These are phyloP conservation scores for Pyrochroa serraticornis DNA, from an alignment of 2,888 invertebrate species.

Conservation along the genomic window DNA sequence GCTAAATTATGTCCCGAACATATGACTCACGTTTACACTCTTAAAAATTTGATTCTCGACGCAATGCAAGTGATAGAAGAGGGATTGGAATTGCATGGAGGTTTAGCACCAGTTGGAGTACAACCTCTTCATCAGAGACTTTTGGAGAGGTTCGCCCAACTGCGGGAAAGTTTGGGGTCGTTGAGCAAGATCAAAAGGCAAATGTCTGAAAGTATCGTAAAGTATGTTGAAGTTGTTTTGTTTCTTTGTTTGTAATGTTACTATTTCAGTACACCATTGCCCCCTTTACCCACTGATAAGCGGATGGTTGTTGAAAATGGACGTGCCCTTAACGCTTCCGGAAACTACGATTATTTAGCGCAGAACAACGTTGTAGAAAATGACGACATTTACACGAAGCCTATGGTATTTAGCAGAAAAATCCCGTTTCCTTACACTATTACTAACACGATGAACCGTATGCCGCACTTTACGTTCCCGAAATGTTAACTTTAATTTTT, in stretches of 20 bases:
- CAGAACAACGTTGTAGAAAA: conserved; percentile 55
- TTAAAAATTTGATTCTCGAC: conserved; percentile 74
- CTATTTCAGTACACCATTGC: conserved; percentile 74
- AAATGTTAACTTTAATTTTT: conserved; percentile 8
- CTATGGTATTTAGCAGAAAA: conserved; percentile 59
- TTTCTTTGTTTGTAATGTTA: conserved; percentile 26
- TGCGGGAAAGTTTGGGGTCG: conserved; percentile 78
- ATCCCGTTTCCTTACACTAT: not conserved
- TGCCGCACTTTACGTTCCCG: not conserved
- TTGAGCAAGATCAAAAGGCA: conserved; percentile 69
- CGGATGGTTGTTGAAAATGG: conserved; percentile 41
- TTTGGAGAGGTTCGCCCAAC: conserved; percentile 83
- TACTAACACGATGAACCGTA: too few relatives aligned
- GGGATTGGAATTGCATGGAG: conserved; percentile 83
- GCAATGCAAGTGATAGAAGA: conserved; percentile 82
- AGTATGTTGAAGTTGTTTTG: conserved; percentile 61
- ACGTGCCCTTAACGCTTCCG: conserved; percentile 26
- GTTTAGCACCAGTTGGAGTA: conserved; percentile 85
- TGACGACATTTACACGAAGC: conserved; percentile 74
- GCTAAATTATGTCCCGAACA: conserved; percentile 65
- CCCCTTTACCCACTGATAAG: conserved; percentile 77
- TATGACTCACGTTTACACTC: conserved; percentile 62
- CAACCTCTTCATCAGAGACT: conserved; percentile 90
- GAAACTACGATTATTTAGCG: conserved; percentile 61
- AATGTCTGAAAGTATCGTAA: conserved; percentile 80